These are phyloP conservation scores for Nasua narica DNA, from an alignment of 2,797 vertebrate species.

Conservation along the genomic window DNA sequence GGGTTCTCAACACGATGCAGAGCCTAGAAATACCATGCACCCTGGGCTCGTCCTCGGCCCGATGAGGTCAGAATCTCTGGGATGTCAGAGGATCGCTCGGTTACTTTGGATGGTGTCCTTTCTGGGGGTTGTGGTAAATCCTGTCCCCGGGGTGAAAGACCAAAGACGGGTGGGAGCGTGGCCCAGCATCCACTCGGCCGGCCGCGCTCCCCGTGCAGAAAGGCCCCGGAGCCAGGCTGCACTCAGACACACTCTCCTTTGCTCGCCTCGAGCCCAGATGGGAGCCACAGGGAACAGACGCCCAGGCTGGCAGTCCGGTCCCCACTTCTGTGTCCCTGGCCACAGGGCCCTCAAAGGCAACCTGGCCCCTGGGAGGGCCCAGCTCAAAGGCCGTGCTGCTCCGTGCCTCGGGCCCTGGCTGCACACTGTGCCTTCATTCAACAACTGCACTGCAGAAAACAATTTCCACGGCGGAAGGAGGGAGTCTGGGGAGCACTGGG, in stretches of 20 bases:
- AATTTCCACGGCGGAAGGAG: not conserved
- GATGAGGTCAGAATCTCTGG: not conserved
- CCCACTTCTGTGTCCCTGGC: not conserved
- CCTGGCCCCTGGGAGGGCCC: not conserved
- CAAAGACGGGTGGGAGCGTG: not conserved
- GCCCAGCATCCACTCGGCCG: not conserved
- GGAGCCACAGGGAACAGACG: accelerated
- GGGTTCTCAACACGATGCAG: not conserved
- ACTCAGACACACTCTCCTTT: not conserved
- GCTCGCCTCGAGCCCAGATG: not conserved
- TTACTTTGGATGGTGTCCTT: not conserved
- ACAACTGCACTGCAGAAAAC: not conserved
- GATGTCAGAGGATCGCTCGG: not conserved
- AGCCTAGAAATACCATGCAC: not conserved
- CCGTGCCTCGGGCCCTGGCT: not conserved
- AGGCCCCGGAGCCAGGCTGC: not conserved
- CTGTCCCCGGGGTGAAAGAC: not conserved
- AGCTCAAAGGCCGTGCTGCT: not conserved
- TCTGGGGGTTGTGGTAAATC: not conserved
- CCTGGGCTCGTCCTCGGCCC: not conserved
- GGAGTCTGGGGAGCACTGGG: not conserved
- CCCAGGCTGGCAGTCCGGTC: not conserved
- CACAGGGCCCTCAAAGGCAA: not conserved
- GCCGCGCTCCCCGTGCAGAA: not conserved
- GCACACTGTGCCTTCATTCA: not conserved